Conservation (phyloP, 2,797 vertebrate species). For the Tragopan temminckii region DNA sequence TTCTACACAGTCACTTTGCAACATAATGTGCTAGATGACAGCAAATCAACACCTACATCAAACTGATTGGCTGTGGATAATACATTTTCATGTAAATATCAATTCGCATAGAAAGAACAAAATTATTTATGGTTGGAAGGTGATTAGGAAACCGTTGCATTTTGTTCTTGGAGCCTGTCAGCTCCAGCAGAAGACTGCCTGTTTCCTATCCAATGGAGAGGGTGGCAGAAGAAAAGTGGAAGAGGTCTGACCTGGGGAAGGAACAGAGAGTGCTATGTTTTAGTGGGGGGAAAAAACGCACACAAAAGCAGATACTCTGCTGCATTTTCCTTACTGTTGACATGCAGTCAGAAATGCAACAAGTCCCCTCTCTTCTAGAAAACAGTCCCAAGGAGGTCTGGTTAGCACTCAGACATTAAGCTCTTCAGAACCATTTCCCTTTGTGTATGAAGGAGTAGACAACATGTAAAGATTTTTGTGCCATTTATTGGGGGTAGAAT, state of each 20-base stretch:
- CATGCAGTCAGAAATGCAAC: neutral
- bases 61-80: neutral
- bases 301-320: rapidly evolving
- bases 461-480: neutral
- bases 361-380: neutral
- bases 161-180: slow-evolving; percentile 64
- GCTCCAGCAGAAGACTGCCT: slow-evolving; percentile 18
- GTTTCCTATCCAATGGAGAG: slow-evolving; percentile 1
- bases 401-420: neutral
- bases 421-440: neutral
- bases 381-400: neutral
- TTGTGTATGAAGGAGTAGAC: rapidly evolving
- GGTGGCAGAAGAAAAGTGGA: neutral
- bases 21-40: slow-evolving; percentile 4
- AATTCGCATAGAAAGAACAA: neutral
- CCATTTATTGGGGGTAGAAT: neutral
- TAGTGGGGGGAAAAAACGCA: neutral
- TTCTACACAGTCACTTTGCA: neutral
- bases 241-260: neutral
- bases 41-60: neutral
- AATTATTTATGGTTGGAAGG: slow-evolving; percentile 33
- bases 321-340: rapidly evolving
- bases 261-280: neutral
- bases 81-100: neutral
- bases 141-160: slow-evolving; percentile 47